A percentile compares a stretch with the other conserved stretches of the same genome.
These are phyloP conservation scores for Caenorhabditis elegans DNA, from an alignment of 1,140 invertebrate genomes.

Conservation along the genomic window WBcel235 BX284606.5:9695001-9695500, in stretches of 20 bases:
- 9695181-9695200: conserved; percentile 63
- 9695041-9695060: conserved; percentile 60
- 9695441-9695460: conserved; percentile 22
- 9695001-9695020: neutral
- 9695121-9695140: neutral
- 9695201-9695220: conserved; percentile 61
- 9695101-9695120: neutral
- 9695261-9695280: conserved; percentile 49
- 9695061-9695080: conserved; percentile 62
- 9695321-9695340: neutral
- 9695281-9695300: conserved; percentile 48
- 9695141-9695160: neutral
- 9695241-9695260: too few species aligned
- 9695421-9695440: conserved; percentile 53
- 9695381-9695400: conserved; percentile 64
- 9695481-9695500: too few species aligned
- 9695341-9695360: conserved; percentile 54
- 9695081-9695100: conserved; percentile 48
- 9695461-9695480: too few species aligned
- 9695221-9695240: conserved; percentile 63
- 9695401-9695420: conserved; percentile 63
- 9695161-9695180: conserved; percentile 59
- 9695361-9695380: conserved; percentile 62
- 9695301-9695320: conserved; percentile 41
- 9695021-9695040: conserved; percentile 48